Conservation (phyloP, 2,113 vertebrate genomes). For the Phaethon lepturus region DNA sequence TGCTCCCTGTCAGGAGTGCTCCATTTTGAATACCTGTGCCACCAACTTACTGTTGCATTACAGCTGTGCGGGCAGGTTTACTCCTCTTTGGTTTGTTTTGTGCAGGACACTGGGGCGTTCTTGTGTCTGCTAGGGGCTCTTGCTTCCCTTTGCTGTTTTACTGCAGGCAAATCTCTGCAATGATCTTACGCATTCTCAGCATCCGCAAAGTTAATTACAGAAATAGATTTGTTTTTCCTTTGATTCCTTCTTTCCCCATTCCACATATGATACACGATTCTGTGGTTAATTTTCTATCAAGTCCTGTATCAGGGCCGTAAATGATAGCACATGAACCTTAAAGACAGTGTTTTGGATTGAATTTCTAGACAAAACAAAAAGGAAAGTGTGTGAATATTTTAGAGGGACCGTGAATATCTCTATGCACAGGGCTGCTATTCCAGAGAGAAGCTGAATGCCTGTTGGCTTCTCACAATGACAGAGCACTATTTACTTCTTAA, state of each 20-base stretch:
- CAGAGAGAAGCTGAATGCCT: neutral
- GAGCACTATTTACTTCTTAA: neutral
- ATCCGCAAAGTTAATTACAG: neutral
- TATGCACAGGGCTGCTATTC: neutral
- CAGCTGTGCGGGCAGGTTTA: neutral
- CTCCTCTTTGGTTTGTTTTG: neutral
- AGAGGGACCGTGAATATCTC: neutral
- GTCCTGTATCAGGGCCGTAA: neutral
- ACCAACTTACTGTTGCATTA: neutral
- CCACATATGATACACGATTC: rapidly evolving
- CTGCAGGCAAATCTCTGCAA: neutral
- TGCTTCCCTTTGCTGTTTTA: neutral
- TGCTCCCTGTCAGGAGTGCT: neutral
- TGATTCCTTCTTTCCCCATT: neutral
- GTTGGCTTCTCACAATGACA: neutral
- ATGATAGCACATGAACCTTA: neutral
- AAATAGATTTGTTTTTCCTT: neutral
- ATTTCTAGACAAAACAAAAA: neutral
- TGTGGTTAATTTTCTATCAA: neutral
- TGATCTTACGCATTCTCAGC: neutral
- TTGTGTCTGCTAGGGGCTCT: neutral
- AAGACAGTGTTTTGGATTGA: neutral
- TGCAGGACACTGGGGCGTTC: neutral
- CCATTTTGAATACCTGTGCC: neutral
- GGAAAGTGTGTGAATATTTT: neutral